Evolutionary conservation across 2,888 invertebrate species (phyloP).

Genomic region (Argyresthia goedartella): DNA sequence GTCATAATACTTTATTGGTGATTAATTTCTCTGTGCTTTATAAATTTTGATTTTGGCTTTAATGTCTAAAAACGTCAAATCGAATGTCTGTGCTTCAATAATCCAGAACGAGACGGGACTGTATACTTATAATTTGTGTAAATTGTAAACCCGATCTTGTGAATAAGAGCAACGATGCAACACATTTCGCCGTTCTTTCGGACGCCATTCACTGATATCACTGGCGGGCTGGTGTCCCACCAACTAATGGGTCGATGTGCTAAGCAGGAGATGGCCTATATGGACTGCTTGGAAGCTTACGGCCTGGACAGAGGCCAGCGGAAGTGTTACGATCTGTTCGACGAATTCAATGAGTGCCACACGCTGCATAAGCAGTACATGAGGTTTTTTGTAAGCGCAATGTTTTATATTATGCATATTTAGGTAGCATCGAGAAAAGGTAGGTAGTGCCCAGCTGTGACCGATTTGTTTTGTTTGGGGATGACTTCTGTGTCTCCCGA

Average conservation of each 20-base stretch:
- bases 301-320: conserved; percentile 64
- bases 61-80: too few species aligned
- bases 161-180: conserved; percentile 11
- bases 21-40: too few species aligned
- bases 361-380: conserved; percentile 53
- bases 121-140: too few species aligned
- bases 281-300: conserved; percentile 79
- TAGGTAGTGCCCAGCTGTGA: too few species aligned
- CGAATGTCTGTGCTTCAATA: too few species aligned
- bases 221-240: conserved; percentile 62
- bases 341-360: conserved; percentile 75
- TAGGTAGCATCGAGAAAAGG: background rate
- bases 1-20: too few species aligned
- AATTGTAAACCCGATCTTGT: too few species aligned
- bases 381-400: conserved; percentile 49
- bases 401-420: too few species aligned
- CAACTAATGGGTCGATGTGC: conserved; percentile 70
- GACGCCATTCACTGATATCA: conserved; percentile 74
- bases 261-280: conserved; percentile 70
- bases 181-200: conserved; percentile 60
- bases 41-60: too few species aligned
- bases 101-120: too few species aligned
- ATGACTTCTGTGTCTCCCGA: too few species aligned
- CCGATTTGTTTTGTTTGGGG: too few species aligned
- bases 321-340: conserved; percentile 66